Conservation (phyloP, 53 echinoderm and acorn worm species). For the Crossaster papposus region DNA sequence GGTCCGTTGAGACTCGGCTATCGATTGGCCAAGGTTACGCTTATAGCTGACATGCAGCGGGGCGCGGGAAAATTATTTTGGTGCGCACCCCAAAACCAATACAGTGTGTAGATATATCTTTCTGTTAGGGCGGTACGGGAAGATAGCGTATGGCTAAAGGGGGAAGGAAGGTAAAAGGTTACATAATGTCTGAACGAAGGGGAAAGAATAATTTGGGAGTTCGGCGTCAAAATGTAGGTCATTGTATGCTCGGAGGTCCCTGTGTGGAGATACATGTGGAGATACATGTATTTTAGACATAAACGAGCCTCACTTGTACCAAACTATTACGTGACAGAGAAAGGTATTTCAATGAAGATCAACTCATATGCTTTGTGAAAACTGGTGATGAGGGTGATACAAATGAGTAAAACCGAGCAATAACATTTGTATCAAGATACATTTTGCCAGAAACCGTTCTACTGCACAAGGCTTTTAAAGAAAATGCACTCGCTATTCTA, state of each 20-base stretch:
- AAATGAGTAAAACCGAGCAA: too few species aligned
- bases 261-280: too few species aligned
- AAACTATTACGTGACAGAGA: too few species aligned
- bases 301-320: not conserved
- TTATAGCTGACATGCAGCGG: not conserved
- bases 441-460: too few species aligned
- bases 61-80: not conserved
- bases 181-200: not conserved
- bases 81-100: slow-evolving; percentile 21
- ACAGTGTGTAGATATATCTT: not conserved
- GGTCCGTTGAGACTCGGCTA: slow-evolving; percentile 2
- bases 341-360: too few species aligned
- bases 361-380: too few species aligned
- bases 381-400: too few species aligned
- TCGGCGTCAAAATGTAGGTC: not conserved
- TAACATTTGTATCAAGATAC: too few species aligned
- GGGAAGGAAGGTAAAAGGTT: not conserved
- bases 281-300: not conserved
- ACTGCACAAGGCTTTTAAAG: too few species aligned
- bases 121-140: not conserved
- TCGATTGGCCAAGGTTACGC: slow-evolving; percentile 19
- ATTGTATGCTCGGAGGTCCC: not conserved
- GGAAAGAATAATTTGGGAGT: not conserved
- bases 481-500: too few species aligned
- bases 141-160: not conserved